Conservation (phyloP, 2,113 vertebrate species). For the Aix galericulata region DNA sequence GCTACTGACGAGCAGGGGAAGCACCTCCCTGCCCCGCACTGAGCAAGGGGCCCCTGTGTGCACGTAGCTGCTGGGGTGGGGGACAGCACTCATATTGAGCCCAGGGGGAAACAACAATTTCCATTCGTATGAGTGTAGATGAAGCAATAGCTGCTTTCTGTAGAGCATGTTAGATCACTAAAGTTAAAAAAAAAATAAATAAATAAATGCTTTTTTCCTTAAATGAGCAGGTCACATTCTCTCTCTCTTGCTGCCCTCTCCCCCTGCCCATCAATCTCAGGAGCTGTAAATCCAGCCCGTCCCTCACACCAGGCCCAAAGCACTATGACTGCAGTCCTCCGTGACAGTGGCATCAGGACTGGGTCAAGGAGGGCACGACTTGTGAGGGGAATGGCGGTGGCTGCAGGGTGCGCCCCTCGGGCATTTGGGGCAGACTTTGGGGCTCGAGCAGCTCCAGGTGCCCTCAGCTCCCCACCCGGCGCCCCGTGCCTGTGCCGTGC, state of each 20-base stretch:
- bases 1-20: too few species aligned
- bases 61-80: not conserved
- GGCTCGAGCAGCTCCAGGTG: not conserved
- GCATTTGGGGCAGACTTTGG: not conserved
- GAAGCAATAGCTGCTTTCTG: not conserved
- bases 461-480: not conserved
- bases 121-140: not conserved
- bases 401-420: not conserved
- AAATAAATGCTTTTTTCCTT: not conserved
- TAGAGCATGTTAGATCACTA: too few species aligned
- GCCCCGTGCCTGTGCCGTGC: too few species aligned
- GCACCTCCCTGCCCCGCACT: fast-evolving
- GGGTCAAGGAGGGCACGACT: not conserved
- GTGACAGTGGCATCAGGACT: not conserved
- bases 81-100: too few species aligned
- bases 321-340: not conserved
- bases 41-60: not conserved
- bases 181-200: too few species aligned
- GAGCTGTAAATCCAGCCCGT: not conserved
- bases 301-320: not conserved
- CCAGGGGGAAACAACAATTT: not conserved
- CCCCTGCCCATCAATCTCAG: fast-evolving
- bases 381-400: not conserved
- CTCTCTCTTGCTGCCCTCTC: not conserved
- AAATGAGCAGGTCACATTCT: not conserved